Percentiles rank a stretch among this genome's conserved stretches.
These are phyloP conservation scores for Phalanger gymnotis DNA, from an alignment of 2,797 vertebrate genomes.

Conservation along the genomic window DNA sequence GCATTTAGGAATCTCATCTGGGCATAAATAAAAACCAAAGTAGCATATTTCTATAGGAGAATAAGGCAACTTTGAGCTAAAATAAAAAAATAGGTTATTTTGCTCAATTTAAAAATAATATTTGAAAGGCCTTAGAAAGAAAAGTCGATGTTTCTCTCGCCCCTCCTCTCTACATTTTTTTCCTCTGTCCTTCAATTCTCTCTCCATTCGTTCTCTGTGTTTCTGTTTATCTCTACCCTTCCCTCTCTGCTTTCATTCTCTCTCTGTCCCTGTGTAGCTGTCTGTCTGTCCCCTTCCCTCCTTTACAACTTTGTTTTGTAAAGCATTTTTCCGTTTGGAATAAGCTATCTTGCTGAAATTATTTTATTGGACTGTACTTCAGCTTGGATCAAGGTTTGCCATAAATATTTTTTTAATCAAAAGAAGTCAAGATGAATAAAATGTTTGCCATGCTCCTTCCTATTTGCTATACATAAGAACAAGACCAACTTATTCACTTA, in stretches of 20 bases:
- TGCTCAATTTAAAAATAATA: slow-evolving; percentile 7
- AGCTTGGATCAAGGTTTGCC: background rate
- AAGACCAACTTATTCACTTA: background rate
- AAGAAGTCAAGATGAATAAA: background rate
- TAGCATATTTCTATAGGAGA: background rate
- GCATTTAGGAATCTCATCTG: background rate
- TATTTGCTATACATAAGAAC: background rate
- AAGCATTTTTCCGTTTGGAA: slow-evolving; percentile 24
- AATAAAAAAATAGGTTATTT: background rate
- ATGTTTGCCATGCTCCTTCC: background rate
- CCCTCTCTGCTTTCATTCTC: background rate
- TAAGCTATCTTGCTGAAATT: background rate
- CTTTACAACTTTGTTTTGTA: background rate
- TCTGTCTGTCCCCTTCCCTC: background rate
- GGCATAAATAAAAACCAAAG: background rate
- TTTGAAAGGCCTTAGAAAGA: background rate
- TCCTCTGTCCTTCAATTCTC: background rate
- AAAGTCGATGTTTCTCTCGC: background rate
- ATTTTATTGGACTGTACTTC: background rate
- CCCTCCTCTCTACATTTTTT: background rate
- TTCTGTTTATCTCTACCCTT: background rate
- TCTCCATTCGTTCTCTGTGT: background rate
- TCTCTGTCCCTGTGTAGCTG: background rate
- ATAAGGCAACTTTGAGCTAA: background rate
- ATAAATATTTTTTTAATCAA: background rate